phyloP scores from a whole-genome alignment of 2,797 vertebrate genomes.

The Mycteria americana region DNA sequence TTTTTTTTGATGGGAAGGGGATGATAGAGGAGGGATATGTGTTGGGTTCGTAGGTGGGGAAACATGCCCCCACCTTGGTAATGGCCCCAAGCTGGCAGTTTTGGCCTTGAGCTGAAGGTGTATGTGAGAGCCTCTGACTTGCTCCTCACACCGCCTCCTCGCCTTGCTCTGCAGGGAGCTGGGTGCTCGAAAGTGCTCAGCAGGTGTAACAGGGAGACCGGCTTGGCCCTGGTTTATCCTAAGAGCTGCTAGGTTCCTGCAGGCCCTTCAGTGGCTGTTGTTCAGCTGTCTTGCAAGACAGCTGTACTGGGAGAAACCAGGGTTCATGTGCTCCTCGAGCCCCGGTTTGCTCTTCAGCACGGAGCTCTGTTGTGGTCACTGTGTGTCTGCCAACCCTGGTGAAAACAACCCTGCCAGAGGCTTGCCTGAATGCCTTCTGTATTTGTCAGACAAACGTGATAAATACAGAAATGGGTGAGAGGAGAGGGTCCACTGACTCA shows the following conservation, averaged over 20 bases:
- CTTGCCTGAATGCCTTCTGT: neutral
- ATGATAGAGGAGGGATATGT: neutral
- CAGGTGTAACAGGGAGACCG: rapidly evolving
- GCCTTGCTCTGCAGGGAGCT: neutral
- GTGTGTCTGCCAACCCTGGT: neutral
- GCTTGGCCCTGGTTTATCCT: neutral
- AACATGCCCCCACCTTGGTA: neutral
- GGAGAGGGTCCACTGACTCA: neutral
- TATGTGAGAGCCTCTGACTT: neutral
- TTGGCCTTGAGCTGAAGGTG: neutral
- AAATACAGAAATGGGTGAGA: neutral
- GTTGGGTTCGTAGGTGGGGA: neutral
- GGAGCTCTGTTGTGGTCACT: neutral
- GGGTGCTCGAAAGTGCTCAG: neutral
- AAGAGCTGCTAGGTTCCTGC: neutral
- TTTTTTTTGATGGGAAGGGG: neutral
- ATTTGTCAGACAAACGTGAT: neutral
- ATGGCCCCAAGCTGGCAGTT: neutral
- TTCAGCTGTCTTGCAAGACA: neutral
- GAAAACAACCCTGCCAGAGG: neutral
- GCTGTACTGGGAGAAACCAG: neutral
- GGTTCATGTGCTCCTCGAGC: neutral
- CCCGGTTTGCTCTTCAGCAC: neutral
- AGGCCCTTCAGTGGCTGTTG: neutral
- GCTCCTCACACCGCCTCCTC: neutral